These are phyloP conservation scores for Colius striatus DNA, from an alignment of 2,113 vertebrate genomes.

Conservation along the genomic window DNA sequence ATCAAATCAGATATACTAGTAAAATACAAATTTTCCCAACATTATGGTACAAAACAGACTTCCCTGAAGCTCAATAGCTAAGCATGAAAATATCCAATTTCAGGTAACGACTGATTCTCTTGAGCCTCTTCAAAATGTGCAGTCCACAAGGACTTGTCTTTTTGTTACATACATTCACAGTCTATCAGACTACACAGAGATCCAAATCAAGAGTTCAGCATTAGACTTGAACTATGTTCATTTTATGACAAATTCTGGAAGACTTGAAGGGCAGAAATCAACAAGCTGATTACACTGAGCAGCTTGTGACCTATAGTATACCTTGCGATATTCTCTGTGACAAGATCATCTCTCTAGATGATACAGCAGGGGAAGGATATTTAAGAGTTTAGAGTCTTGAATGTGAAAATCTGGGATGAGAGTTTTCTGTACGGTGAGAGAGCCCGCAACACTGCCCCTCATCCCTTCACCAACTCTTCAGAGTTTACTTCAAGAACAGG, in stretches of 20 bases:
- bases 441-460: neutral
- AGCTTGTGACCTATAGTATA: slow-evolving; percentile 6
- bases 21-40: neutral
- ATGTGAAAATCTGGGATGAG: neutral
- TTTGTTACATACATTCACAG: neutral
- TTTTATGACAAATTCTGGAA: slow-evolving; percentile 6
- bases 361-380: neutral
- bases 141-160: neutral
- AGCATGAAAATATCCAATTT: neutral
- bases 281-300: slow-evolving; percentile 29
- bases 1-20: neutral
- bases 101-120: neutral
- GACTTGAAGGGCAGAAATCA: slow-evolving; percentile 16
- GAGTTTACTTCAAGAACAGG: neutral
- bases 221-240: neutral
- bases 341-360: neutral
- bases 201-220: neutral
- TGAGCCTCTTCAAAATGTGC: neutral
- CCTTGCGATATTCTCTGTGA: neutral
- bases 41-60: neutral
- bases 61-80: neutral
- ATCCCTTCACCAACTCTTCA: neutral
- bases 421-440: neutral
- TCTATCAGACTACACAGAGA: neutral
- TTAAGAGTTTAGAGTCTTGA: neutral